Percentiles rank a stretch among this genome's conserved stretches.
Evolutionary conservation across 2,888 invertebrate species (phyloP).

Genomic region (Coecobrya sp.): DNA sequence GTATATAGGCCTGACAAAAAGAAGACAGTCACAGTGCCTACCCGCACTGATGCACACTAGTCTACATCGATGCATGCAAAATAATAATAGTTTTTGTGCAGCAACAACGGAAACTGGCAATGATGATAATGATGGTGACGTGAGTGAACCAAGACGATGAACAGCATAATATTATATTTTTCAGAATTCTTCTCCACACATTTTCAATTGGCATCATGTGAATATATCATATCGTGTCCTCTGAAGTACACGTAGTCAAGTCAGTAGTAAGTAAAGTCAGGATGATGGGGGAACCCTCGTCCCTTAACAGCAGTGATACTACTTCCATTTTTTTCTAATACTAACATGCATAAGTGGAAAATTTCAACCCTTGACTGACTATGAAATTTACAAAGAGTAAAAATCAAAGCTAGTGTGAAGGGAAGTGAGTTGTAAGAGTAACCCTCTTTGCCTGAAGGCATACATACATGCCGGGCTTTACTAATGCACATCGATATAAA

Average conservation of each 20-base stretch:
- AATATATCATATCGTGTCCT: not conserved
- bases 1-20: not conserved
- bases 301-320: not conserved
- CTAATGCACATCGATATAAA: not conserved
- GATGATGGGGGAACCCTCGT: not conserved
- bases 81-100: constrained; percentile 33
- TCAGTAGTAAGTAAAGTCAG: not conserved
- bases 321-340: not conserved
- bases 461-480: not conserved
- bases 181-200: not conserved
- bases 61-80: not conserved
- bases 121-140: constrained; percentile 22
- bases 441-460: not conserved
- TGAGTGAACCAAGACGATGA: constrained; percentile 7
- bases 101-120: constrained; percentile 36
- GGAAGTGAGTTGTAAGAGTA: not conserved
- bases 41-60: not conserved
- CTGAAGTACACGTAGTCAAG: not conserved
- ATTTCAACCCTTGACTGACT: not conserved
- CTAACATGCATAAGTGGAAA: not conserved
- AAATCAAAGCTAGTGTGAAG: constrained; percentile 8
- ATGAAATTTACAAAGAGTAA: not conserved
- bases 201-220: too few relatives aligned
- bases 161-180: not conserved
- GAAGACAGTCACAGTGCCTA: not conserved